Evolutionary conservation across 2,113 vertebrate species (phyloP), one percentile per base, ranked within the genome.

Genomic region (Nestor notabilis): DNA sequence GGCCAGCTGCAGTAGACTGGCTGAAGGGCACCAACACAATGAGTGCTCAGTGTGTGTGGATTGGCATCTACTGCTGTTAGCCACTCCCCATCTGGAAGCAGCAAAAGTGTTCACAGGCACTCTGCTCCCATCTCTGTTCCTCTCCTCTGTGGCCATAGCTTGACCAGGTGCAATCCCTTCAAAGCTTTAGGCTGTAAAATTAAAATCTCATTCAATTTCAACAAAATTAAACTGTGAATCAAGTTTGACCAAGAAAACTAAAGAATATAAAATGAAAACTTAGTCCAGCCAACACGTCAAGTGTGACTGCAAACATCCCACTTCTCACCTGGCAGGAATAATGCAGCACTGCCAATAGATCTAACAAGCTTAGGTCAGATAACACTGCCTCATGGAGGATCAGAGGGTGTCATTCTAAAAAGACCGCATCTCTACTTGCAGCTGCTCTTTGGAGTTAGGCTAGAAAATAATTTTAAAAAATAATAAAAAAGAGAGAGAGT

Each of bases 121-220:
- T 33, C 35, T 68, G 9, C 18, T 69, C 13, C n/a, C 16, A 29
- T 8, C 23, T 37, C 44, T 60, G 44, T 14, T 70, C 29, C 44
- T 41, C 15, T 33, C 8, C 9, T 47, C 13, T 33, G 9, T 61
- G 14, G 20, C 47, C 24, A 10, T 6, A 55, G 27, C 18, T 35
- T 3, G 8, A 17, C 1, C 15, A 37, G 20, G 4, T 12, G 7
- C 3, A 11, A 15, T 2, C 0, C 4, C 41, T 52, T 68, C 10
- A 29, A 29, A 35, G 11, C 6, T 50, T 66, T 35, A 2, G 3
- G 17, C 10, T 31, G 14, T 44, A 80, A 72, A 77, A 61, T 41
- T 68, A 29, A 64, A n/a, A n/a, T 43, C 11, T 39, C 13, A 68
- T 61, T 65, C 43, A 14, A 31, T 7, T 69, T 41, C 18, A 7